Evolutionary conservation across 2,113 vertebrate species (phyloP).

Genomic region (Thamnaconus septentrionalis): DNA sequence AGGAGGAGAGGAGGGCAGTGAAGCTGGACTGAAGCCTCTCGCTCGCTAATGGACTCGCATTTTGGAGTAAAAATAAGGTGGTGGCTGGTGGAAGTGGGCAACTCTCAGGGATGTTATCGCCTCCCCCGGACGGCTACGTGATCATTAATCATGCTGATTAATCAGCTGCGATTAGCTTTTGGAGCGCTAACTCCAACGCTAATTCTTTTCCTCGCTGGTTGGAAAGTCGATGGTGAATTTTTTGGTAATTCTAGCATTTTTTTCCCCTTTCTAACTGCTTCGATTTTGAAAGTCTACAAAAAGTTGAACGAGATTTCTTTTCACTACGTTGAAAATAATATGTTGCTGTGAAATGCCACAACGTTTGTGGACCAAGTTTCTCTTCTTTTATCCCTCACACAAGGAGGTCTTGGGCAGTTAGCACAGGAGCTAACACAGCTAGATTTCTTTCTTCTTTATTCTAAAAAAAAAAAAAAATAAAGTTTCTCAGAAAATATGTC

Average conservation of each 20-base stretch:
- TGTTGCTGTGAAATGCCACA: background rate
- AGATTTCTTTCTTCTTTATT: too few relatives aligned
- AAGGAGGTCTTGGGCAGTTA: too few relatives aligned
- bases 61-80: slow-evolving; percentile 48
- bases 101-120: slow-evolving; percentile 43
- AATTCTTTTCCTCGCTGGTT: slow-evolving; percentile 5
- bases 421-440: too few relatives aligned
- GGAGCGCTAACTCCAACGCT: slow-evolving; percentile 5
- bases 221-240: slow-evolving; percentile 17
- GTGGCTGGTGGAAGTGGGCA: too few relatives aligned
- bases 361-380: too few relatives aligned
- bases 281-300: slow-evolving; percentile 20
- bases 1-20: slow-evolving; percentile 39
- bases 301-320: slow-evolving; percentile 10
- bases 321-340: background rate
- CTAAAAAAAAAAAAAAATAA: too few relatives aligned
- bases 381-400: too few relatives aligned
- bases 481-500: too few relatives aligned
- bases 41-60: slow-evolving; percentile 50
- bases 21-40: slow-evolving; percentile 27
- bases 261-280: slow-evolving; percentile 2
- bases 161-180: slow-evolving; percentile 45
- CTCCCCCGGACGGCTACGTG: slow-evolving; percentile 34
- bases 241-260: slow-evolving; percentile 12
- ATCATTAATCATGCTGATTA: slow-evolving; percentile 54